A percentile compares a stretch with the other conserved stretches of the same genome.
Conservation (phyloP, 2,888 invertebrate genomes). For the Abrostola tripartita region DNA sequence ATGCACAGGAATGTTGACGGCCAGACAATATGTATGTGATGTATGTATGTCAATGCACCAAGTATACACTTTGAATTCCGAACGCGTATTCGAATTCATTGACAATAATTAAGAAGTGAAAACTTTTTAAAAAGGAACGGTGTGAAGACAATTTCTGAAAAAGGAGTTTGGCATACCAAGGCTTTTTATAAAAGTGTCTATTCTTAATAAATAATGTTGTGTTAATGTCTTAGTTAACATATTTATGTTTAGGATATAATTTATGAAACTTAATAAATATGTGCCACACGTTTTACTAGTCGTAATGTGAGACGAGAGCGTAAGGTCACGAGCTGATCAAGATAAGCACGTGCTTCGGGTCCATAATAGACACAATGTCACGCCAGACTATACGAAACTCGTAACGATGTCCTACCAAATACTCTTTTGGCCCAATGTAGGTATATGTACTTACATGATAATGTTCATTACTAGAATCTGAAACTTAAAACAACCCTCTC, state of each 20-base stretch:
- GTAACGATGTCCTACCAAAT: no score
- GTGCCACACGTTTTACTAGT: not conserved
- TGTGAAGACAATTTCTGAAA: not conserved
- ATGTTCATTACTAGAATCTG: not conserved
- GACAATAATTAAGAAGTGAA: slow-evolving; percentile 34
- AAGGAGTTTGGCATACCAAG: slow-evolving; percentile 8
- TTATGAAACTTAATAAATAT: not conserved
- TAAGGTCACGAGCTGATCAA: no score
- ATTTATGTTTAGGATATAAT: no score
- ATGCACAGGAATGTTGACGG: slow-evolving; percentile 54
- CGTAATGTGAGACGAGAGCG: no score
- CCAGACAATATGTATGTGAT: slow-evolving; percentile 6
- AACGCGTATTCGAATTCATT: slow-evolving; percentile 34
- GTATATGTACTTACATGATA: no score
- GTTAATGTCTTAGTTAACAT: not conserved
- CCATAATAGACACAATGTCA: no score
- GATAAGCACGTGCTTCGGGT: no score
- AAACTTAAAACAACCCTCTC: slow-evolving; percentile 18
- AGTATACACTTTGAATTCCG: slow-evolving; percentile 44
- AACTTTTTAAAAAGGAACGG: slow-evolving; percentile 45
- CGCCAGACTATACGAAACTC: no score
- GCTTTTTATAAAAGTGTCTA: no score
- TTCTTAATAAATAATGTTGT: no score
- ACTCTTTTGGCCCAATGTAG: no score
- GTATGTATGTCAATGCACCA: slow-evolving; percentile 58